Percentiles rank a stretch among this genome's conserved stretches.
Evolutionary conservation across 2,797 vertebrate species (phyloP).

Genomic region (Phoebastria nigripes): DNA sequence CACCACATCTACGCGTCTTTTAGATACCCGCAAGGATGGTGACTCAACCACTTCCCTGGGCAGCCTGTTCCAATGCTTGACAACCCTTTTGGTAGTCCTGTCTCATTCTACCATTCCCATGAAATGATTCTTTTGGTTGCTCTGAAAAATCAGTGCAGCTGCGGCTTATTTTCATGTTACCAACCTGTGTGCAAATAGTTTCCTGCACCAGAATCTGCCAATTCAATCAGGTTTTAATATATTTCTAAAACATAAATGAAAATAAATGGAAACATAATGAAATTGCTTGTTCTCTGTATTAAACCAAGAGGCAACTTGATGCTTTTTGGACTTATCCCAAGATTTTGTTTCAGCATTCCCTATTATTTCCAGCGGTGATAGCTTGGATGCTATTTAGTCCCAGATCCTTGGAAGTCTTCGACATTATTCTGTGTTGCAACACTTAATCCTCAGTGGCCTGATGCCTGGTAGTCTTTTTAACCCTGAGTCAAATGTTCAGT

Average conservation of each 20-base stretch:
- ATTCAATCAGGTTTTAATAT: not conserved
- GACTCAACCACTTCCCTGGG: too few species aligned
- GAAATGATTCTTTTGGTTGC: not conserved
- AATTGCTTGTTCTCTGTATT: not conserved
- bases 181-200: not conserved
- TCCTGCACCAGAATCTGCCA: not conserved
- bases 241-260: not conserved
- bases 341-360: not conserved
- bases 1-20: too few species aligned
- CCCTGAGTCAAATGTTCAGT: not conserved
- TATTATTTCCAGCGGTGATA: not conserved
- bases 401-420: not conserved
- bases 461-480: not conserved
- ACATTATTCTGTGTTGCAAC: not conserved
- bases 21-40: too few species aligned
- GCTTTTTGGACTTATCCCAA: not conserved
- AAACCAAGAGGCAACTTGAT: not conserved
- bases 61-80: too few species aligned
- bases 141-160: not conserved
- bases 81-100: not conserved
- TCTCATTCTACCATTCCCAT: not conserved
- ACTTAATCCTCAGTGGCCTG: not conserved
- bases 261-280: not conserved
- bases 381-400: not conserved
- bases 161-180: not conserved